A percentile compares a stretch with the other conserved stretches of the same genome.
Evolutionary conservation across 2,113 vertebrate species (phyloP).

Genomic region (Grammomys surdaster): DNA sequence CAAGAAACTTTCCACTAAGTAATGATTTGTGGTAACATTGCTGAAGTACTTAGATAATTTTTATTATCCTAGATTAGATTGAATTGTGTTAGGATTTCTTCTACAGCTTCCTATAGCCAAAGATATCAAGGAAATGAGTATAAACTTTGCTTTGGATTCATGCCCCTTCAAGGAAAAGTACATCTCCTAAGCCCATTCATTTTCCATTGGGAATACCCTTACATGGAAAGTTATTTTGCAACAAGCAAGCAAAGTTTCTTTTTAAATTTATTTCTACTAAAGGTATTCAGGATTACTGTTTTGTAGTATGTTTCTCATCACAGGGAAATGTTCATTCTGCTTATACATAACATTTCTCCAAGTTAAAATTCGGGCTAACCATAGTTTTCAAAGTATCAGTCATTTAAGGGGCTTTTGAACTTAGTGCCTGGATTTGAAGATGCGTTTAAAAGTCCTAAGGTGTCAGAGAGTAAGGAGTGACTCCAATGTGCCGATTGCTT

Average conservation of each 20-base stretch:
- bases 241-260: background rate
- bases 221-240: background rate
- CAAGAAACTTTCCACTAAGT: background rate
- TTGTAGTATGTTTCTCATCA: background rate
- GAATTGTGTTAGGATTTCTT: background rate
- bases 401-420: background rate
- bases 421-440: conserved; percentile 8
- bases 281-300: background rate
- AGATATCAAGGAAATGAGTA: background rate
- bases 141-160: background rate
- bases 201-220: background rate
- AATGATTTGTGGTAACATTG: background rate
- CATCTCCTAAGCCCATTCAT: background rate
- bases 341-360: background rate
- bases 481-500: conserved; percentile 61
- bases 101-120: background rate
- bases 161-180: background rate
- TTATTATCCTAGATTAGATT: background rate
- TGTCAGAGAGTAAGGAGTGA: conserved; percentile 13
- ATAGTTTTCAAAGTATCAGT: background rate
- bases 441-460: background rate
- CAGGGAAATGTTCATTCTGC: background rate
- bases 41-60: background rate
- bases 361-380: conserved; percentile 29
- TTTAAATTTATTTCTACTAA: conserved; percentile 9